Percentiles rank a stretch among this genome's conserved stretches.
phyloP scores from a whole-genome alignment of 2,797 vertebrate species.

The Mormyrops attenuatus region DNA sequence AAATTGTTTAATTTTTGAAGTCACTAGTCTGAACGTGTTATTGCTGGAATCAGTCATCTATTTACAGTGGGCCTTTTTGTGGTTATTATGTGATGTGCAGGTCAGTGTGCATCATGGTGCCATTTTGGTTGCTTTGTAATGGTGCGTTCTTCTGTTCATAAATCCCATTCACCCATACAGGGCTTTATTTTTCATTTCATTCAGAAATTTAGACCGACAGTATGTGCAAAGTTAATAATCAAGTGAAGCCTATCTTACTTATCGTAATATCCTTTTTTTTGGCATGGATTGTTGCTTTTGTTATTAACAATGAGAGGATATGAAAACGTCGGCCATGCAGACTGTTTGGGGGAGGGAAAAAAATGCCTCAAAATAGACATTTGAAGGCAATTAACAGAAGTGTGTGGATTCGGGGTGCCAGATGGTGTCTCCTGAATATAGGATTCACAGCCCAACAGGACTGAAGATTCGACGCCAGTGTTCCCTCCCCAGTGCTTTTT shows the following conservation, averaged over 20 bases:
- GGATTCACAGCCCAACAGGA: neutral
- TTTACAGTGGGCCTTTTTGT: neutral
- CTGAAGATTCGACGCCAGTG: neutral
- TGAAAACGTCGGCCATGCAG: neutral
- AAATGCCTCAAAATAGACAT: constrained; percentile 3
- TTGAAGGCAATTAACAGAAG: neutral
- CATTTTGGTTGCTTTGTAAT: neutral
- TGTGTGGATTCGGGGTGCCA: constrained; percentile 4
- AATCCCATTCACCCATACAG: neutral
- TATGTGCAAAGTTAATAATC: neutral
- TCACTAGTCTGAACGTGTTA: neutral
- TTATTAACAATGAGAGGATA: constrained; percentile 8
- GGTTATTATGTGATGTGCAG: neutral
- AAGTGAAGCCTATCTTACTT: neutral
- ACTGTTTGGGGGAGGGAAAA: neutral
- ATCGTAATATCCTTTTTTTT: neutral
- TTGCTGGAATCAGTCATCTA: neutral
- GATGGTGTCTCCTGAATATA: constrained; percentile 10
- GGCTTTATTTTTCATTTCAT: neutral
- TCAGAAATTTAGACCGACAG: neutral
- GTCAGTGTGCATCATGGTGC: neutral
- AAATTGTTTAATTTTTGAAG: neutral
- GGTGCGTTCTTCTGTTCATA: neutral
- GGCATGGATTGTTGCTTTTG: neutral
- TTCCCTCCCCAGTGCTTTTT: neutral